phyloP scores from a whole-genome alignment of 2,797 vertebrate species.

The Tolypeutes matacus region DNA sequence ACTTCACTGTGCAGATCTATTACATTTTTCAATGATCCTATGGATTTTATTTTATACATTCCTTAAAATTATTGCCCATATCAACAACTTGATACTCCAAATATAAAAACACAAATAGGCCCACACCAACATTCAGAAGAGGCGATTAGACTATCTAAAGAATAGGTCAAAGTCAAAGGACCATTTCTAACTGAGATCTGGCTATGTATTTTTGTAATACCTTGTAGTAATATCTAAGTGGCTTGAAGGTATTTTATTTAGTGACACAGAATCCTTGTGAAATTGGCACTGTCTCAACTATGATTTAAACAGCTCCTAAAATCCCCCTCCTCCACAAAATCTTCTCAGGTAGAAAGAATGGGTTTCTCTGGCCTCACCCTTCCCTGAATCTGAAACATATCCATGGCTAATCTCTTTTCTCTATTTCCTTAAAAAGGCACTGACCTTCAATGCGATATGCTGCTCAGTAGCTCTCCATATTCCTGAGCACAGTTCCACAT shows the following conservation, averaged over 20 bases:
- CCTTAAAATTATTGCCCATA: constrained; percentile 85
- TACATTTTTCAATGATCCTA: constrained; percentile 84
- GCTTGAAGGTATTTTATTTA: constrained; percentile 31
- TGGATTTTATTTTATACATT: constrained; percentile 86
- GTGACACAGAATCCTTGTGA: constrained; percentile 32
- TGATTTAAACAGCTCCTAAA: constrained; percentile 40
- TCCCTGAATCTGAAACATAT: neutral
- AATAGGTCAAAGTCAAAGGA: constrained; percentile 81
- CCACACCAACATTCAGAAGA: constrained; percentile 75
- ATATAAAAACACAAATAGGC: neutral
- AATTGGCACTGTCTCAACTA: neutral
- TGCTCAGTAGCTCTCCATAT: neutral
- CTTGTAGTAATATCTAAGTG: neutral
- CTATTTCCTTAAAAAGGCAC: neutral
- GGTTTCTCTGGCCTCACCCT: neutral
- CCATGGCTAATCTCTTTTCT: neutral
- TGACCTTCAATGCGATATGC: neutral
- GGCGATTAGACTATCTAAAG: constrained; percentile 60
- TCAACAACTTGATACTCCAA: constrained; percentile 81
- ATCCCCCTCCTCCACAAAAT: neutral
- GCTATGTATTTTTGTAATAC: neutral
- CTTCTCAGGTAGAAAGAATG: neutral
- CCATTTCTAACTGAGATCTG: constrained; percentile 47
- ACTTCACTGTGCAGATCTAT: constrained; percentile 82
- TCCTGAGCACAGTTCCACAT: neutral